Evolutionary conservation across 2,888 invertebrate species (phyloP).

Genomic region (Drosophila multiciliata): DNA sequence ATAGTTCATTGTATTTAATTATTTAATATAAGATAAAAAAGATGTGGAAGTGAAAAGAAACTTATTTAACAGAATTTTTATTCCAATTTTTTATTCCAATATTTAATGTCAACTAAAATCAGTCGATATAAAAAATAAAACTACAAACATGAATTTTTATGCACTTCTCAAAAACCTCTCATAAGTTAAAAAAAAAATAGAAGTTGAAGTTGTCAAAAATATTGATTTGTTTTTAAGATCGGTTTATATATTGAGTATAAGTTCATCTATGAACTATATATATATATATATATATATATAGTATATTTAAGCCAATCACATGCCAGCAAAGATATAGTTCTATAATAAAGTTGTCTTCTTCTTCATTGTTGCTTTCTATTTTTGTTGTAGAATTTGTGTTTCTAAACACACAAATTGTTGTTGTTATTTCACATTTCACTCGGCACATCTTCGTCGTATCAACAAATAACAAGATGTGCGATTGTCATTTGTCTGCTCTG

Average conservation of each 20-base stretch:
- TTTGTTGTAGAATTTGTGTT: conserved; percentile 13
- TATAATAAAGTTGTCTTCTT: background rate
- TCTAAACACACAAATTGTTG: conserved; percentile 2
- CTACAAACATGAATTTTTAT: background rate
- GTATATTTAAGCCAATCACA: background rate
- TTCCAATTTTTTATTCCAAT: too few relatives aligned
- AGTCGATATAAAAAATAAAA: background rate
- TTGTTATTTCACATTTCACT: conserved; percentile 18
- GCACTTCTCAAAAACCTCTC: background rate
- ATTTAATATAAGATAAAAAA: too few relatives aligned
- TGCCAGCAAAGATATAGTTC: background rate
- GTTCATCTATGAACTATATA: too few relatives aligned
- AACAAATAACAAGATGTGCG: conserved; percentile 38
- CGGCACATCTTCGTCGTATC: conserved; percentile 34
- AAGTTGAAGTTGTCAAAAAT: too few relatives aligned
- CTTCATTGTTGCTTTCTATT: conserved; percentile 14
- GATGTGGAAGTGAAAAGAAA: fast-evolving
- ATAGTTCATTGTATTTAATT: background rate
- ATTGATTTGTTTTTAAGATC: background rate
- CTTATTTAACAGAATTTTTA: background rate
- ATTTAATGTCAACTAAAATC: background rate
- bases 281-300: too few relatives aligned
- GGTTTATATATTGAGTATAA: background rate
- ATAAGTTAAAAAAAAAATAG: background rate
- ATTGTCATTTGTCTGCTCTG: conserved; percentile 30